These are phyloP conservation scores for Platycnemis pennipes DNA, from an alignment of 2,888 invertebrate genomes.

Conservation along the genomic window DNA sequence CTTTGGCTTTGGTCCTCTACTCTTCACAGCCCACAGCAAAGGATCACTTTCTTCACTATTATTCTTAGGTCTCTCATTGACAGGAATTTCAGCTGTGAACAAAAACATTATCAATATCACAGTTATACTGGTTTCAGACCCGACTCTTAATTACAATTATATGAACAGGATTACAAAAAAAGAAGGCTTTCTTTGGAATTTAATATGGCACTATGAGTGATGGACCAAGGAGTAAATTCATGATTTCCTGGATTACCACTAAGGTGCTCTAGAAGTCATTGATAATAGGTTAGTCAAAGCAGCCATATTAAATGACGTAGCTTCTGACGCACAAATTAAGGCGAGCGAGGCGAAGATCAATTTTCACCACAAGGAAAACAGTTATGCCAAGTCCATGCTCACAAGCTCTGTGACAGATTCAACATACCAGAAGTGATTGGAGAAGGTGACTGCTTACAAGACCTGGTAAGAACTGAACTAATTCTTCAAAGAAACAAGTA, in stretches of 20 bases:
- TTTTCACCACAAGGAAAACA: no score
- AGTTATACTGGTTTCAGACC: background rate
- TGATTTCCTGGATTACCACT: background rate
- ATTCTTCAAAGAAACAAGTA: no score
- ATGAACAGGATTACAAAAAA: background rate
- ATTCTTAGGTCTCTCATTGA: constrained; percentile 6
- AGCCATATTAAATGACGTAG: no score
- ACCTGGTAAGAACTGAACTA: no score
- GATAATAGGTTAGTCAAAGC: background rate
- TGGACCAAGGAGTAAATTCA: background rate
- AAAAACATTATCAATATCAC: constrained; percentile 9
- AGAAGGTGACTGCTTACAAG: no score
- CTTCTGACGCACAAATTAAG: no score
- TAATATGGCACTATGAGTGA: background rate
- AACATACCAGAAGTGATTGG: no score
- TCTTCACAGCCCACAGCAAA: constrained; percentile 20
- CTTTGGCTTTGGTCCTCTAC: constrained; percentile 11
- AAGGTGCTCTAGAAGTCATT: background rate
- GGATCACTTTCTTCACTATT: background rate
- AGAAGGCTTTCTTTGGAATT: no score
- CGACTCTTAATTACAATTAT: background rate
- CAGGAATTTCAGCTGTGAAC: constrained; percentile 40
- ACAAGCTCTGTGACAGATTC: no score
- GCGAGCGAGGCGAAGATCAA: no score
- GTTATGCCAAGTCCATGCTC: no score